Evolutionary conservation across 2,113 vertebrate genomes (phyloP).

Genomic region (Pongo abelii): DNA sequence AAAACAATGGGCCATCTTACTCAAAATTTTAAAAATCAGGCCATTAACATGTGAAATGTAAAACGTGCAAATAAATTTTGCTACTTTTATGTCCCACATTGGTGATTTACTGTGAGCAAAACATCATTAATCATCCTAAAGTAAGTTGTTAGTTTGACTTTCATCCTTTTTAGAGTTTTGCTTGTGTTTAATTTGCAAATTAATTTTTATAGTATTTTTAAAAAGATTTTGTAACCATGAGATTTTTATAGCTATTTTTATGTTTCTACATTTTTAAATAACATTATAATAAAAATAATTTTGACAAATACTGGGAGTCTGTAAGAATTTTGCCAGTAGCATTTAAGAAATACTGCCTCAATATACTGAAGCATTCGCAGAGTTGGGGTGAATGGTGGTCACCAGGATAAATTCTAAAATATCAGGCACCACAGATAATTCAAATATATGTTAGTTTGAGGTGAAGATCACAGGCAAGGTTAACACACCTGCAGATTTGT

Average conservation of each 20-base stretch:
- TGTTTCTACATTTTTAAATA: conserved; percentile 54
- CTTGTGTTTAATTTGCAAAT: conserved; percentile 57
- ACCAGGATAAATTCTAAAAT: not conserved
- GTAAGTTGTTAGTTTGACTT: conserved; percentile 32
- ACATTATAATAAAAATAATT: conserved; percentile 13
- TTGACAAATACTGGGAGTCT: not conserved
- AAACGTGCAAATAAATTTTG: not conserved
- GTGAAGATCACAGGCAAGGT: not conserved
- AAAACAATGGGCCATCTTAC: not conserved
- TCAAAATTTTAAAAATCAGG: conserved; percentile 23
- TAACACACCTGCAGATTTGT: not conserved
- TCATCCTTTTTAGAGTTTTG: conserved; percentile 9
- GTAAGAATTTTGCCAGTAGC: not conserved
- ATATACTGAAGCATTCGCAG: not conserved
- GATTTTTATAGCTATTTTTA: conserved; percentile 44
- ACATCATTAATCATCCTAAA: conserved; percentile 17
- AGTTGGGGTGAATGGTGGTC: not conserved
- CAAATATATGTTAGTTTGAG: not conserved
- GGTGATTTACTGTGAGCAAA: conserved; percentile 41
- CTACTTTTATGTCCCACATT: not conserved
- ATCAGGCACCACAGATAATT: not conserved
- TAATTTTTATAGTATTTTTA: conserved; percentile 33
- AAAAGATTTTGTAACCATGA: conserved; percentile 33
- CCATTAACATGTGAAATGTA: not conserved
- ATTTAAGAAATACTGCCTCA: not conserved